These are phyloP conservation scores for Lithophane leautieri DNA, from an alignment of 2,888 invertebrate species.

Conservation along the genomic window DNA sequence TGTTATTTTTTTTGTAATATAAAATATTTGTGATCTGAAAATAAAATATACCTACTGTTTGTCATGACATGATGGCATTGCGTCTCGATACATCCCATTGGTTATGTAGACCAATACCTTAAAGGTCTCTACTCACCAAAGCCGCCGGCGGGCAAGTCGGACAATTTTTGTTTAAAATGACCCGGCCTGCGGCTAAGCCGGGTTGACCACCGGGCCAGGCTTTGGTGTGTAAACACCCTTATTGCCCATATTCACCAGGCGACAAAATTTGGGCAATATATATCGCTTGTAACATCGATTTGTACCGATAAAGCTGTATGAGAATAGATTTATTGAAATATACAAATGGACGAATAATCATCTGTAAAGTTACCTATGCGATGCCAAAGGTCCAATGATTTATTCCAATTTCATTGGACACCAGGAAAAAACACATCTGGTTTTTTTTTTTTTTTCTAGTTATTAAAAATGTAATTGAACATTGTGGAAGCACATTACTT, in stretches of 20 bases:
- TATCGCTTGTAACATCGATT: not conserved
- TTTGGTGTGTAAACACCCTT: not conserved
- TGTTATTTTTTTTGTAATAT: not conserved
- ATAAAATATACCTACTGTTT: not conserved
- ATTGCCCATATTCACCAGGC: not conserved
- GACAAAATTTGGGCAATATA: constrained; percentile 14
- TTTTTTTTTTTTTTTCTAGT: not conserved
- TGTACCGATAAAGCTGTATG: not conserved
- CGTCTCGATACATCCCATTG: constrained; percentile 5
- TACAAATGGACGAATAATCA: not conserved
- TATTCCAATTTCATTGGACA: not conserved
- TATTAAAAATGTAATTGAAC: not conserved
- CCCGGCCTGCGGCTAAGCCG: no score
- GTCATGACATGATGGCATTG: not conserved
- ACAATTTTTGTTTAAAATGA: not conserved
- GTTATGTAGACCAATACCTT: constrained; percentile 3
- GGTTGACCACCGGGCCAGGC: not conserved
- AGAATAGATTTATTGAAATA: not conserved
- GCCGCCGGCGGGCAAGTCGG: no score
- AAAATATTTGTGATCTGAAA: not conserved
- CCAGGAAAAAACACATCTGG: not conserved
- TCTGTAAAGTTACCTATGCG: not conserved
- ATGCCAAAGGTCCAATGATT: not conserved
- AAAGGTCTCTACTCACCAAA: not conserved
- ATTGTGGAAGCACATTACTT: not conserved